Percentiles rank a stretch among this genome's conserved stretches.
Conservation (phyloP, 1,140 invertebrate genomes). For the Polypedilum pembai region DNA sequence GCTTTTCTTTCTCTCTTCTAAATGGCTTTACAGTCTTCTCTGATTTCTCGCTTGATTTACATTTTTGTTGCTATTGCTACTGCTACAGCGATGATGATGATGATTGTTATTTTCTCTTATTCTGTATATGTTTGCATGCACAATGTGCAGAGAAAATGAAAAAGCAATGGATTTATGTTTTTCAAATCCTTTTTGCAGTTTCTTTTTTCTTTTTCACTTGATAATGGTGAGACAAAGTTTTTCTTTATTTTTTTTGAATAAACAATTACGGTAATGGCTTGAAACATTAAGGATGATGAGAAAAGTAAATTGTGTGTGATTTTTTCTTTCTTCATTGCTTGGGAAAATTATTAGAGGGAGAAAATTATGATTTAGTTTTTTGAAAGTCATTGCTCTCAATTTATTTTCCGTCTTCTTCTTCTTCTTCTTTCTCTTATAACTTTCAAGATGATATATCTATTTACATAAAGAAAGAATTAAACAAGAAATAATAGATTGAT, state of each 20-base stretch:
- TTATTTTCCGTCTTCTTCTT: too few species aligned
- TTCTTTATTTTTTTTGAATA: not conserved
- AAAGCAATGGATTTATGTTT: conserved; percentile 4
- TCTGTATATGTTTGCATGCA: not conserved
- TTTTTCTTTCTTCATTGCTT: not conserved
- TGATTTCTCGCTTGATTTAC: conserved; percentile 18
- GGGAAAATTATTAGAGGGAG: too few species aligned
- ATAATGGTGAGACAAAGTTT: not conserved
- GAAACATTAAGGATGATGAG: conserved; percentile 4
- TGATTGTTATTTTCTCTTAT: not conserved
- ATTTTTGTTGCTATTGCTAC: not conserved
- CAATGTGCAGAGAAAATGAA: not conserved
- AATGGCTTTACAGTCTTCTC: conserved; percentile 4
- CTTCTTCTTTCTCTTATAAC: too few species aligned
- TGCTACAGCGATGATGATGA: not conserved
- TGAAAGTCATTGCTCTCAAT: too few species aligned
- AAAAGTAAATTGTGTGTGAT: not conserved
- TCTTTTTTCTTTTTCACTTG: not conserved
- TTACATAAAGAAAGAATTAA: too few species aligned
- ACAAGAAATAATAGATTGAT: too few species aligned
- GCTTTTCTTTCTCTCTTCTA: not conserved
- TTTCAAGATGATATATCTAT: too few species aligned
- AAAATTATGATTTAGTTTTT: too few species aligned
- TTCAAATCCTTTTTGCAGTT: not conserved
- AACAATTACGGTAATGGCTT: not conserved